phyloP scores from a whole-genome alignment of 2,888 invertebrate genomes.

The Gryllus longicercus region DNA sequence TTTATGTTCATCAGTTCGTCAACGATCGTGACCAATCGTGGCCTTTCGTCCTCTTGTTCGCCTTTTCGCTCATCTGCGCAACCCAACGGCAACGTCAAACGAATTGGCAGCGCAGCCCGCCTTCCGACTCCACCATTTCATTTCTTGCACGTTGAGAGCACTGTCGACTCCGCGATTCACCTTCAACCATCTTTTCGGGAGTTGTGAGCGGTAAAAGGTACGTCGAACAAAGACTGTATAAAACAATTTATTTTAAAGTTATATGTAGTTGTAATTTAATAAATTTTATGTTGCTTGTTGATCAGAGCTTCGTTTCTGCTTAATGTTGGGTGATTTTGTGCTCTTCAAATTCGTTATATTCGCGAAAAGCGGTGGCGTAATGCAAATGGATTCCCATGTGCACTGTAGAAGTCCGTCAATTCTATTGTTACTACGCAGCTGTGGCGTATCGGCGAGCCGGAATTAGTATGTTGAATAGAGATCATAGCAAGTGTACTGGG shows the following conservation, averaged over 20 bases:
- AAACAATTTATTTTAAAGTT: not conserved
- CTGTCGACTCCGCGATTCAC: constrained; percentile 27
- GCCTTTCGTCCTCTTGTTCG: not conserved
- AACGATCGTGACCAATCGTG: not conserved
- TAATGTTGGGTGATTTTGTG: not conserved
- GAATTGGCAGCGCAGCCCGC: not conserved
- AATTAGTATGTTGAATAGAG: too few relatives aligned
- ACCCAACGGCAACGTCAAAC: constrained; percentile 17
- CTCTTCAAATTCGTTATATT: not conserved
- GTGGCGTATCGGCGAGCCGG: not conserved
- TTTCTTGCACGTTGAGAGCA: constrained; percentile 23
- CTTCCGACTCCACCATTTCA: not conserved
- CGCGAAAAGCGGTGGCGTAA: not conserved
- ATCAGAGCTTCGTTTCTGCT: not conserved
- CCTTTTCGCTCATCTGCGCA: not conserved
- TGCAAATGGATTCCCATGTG: constrained; percentile 25
- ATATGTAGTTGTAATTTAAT: not conserved
- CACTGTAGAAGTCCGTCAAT: constrained; percentile 21
- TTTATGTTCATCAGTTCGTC: too few relatives aligned
- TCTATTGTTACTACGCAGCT: not conserved
- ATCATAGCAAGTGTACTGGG: not conserved
- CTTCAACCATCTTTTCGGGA: constrained; percentile 34
- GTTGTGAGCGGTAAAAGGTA: constrained; percentile 38
- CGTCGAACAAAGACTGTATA: constrained; percentile 28
- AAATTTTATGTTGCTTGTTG: too few relatives aligned